Evolutionary conservation across 1,140 invertebrate species (phyloP), one percentile per base, ranked within the genome.

Genomic region (Bombus cullumanus): DNA sequence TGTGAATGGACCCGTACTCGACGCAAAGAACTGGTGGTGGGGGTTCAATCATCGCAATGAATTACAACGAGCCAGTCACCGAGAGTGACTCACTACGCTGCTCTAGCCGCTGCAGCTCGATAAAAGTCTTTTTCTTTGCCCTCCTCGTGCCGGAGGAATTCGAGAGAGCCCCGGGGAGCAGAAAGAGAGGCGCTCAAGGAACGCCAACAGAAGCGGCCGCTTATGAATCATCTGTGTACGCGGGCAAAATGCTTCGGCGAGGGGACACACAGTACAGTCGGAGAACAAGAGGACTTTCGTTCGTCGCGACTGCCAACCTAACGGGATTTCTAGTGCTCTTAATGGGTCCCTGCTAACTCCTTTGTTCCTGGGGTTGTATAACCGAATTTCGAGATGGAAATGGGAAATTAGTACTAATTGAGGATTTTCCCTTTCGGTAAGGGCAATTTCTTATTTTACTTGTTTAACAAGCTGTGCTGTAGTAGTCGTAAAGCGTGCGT

Each of bases 21-120:
- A n/a, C 22, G 41, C 18, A 8, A 47, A 39, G 31, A 18, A 31
- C 22, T 22, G 31, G 22, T 47, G 78, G 74, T 62, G 82, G 83
- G 88, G 68, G 76, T 81, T 87, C 89, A 90, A 92, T 92, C 87
- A 89, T 92, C 89, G 91, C 89, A 92, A 92, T 92, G 91, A 92
- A 92, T 92, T 91, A 90, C 91, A 92, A 91, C 89, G 87, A 86
- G 83, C 86, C 89, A 92, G 88, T 91, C 91, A 92, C 89, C 86
- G 81, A 85, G 87, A 86, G 85, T 87, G 87, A 91, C 89, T 88
- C 89, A 89, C 85, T 81, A 76, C 31, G 82, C n/a, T 75, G 88
- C 81, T 39, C 81, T 74, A 82, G 85, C 47, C 81, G 79, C 53
- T 41, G 68, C 72, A 74, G 68, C 59, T 64, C 81, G 82, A 80